Percentiles rank a stretch among this genome's conserved stretches.
Conservation (phyloP, 2,888 invertebrate species). For the Masnerella sp. region DNA sequence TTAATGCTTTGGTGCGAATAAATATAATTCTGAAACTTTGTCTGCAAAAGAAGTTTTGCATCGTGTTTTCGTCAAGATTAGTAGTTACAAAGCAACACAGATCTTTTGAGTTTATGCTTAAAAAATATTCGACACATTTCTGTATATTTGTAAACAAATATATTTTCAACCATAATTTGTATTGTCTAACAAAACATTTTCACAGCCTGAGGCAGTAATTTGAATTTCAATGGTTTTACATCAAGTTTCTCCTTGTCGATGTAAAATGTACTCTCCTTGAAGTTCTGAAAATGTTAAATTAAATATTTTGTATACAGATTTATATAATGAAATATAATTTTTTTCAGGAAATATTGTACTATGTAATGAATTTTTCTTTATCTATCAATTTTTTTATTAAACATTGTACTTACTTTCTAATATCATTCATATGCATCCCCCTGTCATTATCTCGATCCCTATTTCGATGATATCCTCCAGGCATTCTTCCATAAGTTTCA, state of each 20-base stretch:
- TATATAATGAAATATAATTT: no score
- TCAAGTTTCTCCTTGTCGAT: constrained; percentile 95
- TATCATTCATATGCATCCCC: constrained; percentile 81
- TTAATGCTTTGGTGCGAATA: constrained; percentile 88
- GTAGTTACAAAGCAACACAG: constrained; percentile 72
- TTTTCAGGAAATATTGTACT: no score
- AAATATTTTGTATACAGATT: constrained; percentile 4
- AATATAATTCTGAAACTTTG: constrained; percentile 79
- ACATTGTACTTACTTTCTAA: constrained; percentile 80
- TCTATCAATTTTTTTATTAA: background rate
- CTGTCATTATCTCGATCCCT: constrained; percentile 82
- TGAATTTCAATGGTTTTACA: constrained; percentile 88
- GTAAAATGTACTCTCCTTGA: constrained; percentile 81
- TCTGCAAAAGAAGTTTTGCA: constrained; percentile 86
- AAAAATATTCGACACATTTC: constrained; percentile 17
- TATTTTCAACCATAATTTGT: constrained; percentile 18
- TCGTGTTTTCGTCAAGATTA: constrained; percentile 80
- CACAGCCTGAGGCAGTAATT: constrained; percentile 87
- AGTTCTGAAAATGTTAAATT: constrained; percentile 70
- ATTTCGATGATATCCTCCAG: constrained; percentile 79
- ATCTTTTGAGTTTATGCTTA: constrained; percentile 49
- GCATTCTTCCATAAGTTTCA: constrained; percentile 80
- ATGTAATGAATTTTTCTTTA: no score
- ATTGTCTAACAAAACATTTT: constrained; percentile 80
- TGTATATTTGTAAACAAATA: constrained; percentile 1